A percentile compares a stretch with the other conserved stretches of the same genome.
Evolutionary conservation across 2,113 vertebrate genomes (phyloP).

Genomic region (Prunella himalayana): DNA sequence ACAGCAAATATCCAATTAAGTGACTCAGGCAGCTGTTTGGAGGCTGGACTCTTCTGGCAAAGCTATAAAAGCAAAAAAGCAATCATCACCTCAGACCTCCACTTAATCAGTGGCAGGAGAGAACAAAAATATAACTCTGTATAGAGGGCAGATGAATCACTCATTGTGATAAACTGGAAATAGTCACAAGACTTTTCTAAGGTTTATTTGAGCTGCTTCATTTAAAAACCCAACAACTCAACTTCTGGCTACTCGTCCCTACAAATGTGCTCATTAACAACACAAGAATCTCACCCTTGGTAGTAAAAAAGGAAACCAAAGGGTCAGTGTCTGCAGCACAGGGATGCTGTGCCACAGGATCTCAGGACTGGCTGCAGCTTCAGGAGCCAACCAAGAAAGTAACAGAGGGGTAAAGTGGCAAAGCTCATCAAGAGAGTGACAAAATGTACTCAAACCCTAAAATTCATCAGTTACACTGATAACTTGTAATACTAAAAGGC

Average conservation of each 20-base stretch:
- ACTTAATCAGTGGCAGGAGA: slow-evolving; percentile 9
- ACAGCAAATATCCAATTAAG: neutral
- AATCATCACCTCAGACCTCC: slow-evolving; percentile 4
- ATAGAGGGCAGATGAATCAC: neutral
- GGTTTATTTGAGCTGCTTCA: neutral
- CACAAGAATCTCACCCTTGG: neutral
- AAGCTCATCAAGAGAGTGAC: neutral
- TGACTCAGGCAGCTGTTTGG: slow-evolving; percentile 30
- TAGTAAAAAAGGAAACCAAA: neutral
- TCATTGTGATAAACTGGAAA: neutral
- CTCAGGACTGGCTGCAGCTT: neutral
- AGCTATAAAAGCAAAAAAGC: slow-evolving; percentile 34
- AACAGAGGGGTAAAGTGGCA: neutral
- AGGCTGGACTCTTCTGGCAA: slow-evolving; percentile 23
- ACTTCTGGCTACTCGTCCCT: neutral
- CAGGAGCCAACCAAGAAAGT: neutral
- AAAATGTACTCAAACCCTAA: neutral
- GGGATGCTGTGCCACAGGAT: neutral
- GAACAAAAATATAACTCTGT: neutral
- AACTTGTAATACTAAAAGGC: neutral
- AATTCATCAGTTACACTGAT: neutral
- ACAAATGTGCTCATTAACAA: neutral
- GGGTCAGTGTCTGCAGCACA: neutral
- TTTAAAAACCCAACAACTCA: neutral
- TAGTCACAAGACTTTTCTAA: neutral